Base-by-base conservation (phyloP, 1,140 invertebrate species). In the Dinoponera quadriceps region DNA sequence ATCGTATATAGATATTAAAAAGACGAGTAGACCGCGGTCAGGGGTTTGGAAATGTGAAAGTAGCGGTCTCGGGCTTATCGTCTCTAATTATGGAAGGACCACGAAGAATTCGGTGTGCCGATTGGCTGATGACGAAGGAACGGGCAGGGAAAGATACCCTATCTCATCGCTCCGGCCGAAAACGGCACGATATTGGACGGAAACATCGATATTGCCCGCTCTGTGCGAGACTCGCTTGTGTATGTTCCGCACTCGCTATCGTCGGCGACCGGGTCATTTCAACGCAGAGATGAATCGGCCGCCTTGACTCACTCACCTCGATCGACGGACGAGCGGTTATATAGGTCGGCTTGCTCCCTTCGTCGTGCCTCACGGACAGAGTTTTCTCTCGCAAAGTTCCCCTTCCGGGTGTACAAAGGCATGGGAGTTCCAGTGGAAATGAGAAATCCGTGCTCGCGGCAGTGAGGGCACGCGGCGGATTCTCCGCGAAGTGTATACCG, bases 91-190 rank as follows among this genome's bases (percentile, higher is more conserved):
- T 25, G 62, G 38, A 65, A 27, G 18, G 62, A n/a, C 16, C 25
- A 5, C n/a, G 55, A 57, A 0, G 55, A 57, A 0, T 11, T 57
- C 16, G 16, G 55, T 16, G 2, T 1, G 55, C n/a, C 5, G 55
- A 81, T 69, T 80, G 49, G 0, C 44, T 49, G 38, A 1, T 2
- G 69, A 3, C n/a, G 2, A 72, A 38, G 73, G 18, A 57, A 44
- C 18, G 16, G 33, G 66, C 48, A 48, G 29, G n/a, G n/a, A 4
- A 1, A 73, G 83, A 82, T 73, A 85, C 14, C 49, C 29, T 82
- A 85, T 85, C 83, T 51, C 60, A 18, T 72, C 33, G n/a, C 33
- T 72, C 44, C 60, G 65, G 63, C 20, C n/a, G 20, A 81, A 81
- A 72, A 81, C 20, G 9, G n/a, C 49, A 72, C n/a, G 83, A 84